A percentile compares a stretch with the other conserved stretches of the same genome.
phyloP scores from a whole-genome alignment of 2,797 vertebrate genomes.

The Tauraco hartlaubi region DNA sequence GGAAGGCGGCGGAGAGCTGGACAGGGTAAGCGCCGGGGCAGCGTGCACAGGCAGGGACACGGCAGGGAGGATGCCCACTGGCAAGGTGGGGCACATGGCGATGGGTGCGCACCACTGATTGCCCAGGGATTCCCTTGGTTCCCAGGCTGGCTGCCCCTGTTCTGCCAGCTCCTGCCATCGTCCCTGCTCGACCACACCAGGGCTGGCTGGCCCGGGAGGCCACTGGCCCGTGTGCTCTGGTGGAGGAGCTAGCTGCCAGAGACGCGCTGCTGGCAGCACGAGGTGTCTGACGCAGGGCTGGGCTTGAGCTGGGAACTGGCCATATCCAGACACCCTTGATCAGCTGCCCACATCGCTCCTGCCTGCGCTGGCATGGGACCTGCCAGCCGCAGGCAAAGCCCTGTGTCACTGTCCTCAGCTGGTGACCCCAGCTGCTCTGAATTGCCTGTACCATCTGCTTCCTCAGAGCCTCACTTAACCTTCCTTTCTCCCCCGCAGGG shows the following conservation, averaged over 20 bases:
- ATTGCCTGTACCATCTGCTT: background rate
- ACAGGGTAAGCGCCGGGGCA: background rate
- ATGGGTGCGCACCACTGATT: accelerated
- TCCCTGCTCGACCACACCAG: accelerated
- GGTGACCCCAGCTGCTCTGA: background rate
- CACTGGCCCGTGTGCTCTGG: accelerated
- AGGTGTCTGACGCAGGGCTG: background rate
- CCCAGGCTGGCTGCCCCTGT: background rate
- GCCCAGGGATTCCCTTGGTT: background rate
- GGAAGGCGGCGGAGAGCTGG: conserved; percentile 26
- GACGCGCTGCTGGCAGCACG: background rate
- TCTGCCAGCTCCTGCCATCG: background rate
- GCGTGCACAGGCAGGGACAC: accelerated
- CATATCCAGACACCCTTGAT: background rate
- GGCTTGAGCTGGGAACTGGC: background rate
- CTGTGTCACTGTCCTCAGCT: background rate
- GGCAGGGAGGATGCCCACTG: background rate
- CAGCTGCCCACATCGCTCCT: background rate
- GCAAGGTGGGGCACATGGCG: accelerated
- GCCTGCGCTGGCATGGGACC: background rate
- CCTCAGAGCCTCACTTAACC: background rate
- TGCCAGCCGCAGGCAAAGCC: accelerated
- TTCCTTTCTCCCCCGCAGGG: conserved; percentile 74
- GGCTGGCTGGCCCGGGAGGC: background rate
- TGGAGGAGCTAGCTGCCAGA: accelerated